Percentiles rank a stretch among this genome's conserved stretches.
Evolutionary conservation across 2,797 vertebrate species (phyloP).

Genomic region (Chrosomus eos): DNA sequence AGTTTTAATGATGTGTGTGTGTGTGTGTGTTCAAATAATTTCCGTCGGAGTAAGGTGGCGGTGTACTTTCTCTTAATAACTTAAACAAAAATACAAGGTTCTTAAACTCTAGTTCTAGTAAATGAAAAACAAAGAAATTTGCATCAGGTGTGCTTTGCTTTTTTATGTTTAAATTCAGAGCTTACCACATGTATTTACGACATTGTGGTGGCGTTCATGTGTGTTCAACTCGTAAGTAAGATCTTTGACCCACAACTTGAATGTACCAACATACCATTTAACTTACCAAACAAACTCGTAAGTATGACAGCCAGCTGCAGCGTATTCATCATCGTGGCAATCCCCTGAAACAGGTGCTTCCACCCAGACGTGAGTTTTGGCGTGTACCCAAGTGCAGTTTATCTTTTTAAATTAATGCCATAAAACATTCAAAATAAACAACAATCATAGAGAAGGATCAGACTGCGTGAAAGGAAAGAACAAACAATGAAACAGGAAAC

Average conservation of each 20-base stretch:
- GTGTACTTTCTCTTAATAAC: no score
- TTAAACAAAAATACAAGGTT: no score
- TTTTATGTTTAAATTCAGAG: no score
- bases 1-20: neutral
- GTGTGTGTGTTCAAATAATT: neutral
- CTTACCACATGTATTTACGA: no score
- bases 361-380: neutral
- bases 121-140: no score
- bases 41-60: no score
- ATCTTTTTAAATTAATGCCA: neutral
- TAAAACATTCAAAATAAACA: neutral
- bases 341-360: neutral
- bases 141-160: no score
- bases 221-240: no score
- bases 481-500: neutral
- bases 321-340: accelerated
- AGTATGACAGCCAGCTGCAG: neutral
- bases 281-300: accelerated
- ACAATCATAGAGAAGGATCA: neutral
- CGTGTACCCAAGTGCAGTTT: neutral
- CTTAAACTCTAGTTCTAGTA: no score
- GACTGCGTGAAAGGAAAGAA: accelerated
- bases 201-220: no score
- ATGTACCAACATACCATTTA: neutral
- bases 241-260: no score